Evolutionary conservation across 2,888 invertebrate species (phyloP), one percentile per base, ranked within the genome.

Genomic region (Rhingia campestris): DNA sequence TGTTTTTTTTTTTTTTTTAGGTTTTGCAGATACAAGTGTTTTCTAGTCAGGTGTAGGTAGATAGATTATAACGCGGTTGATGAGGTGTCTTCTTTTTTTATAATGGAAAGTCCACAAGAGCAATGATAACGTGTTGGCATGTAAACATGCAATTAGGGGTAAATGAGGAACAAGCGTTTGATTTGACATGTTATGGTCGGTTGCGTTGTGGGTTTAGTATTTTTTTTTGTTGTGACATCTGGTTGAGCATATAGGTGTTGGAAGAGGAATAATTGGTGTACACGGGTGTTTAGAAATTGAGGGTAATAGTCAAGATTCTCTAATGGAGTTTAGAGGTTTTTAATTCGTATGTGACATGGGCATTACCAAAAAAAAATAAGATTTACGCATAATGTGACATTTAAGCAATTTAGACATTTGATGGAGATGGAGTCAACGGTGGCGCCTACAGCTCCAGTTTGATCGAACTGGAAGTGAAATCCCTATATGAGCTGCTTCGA

Each of bases 101-200:
- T 53, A 58, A 56, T 69, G 69, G 12, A 47, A 45, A 54, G 30
- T 54, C 67, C 32, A 67, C 43, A 54, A 32, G 33, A 53, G 45
- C 32, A 39, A 41, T 61, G 47, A 47, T 61, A 81, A 59, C 76
- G 70, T 59, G 70, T 70, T 70, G 72, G 81, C 81, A 67, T 81
- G 81, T 76, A 66, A 66, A 66, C 76, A 70, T 67, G 72, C 59
- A 81, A 81, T 81, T 81, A 76, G 64, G 66, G 76, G 54, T 72
- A 76, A 81, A 66, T 76, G 76, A 61, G 53, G 70, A 72, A 61
- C 41, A 54, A 61, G 35, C 64, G 58, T 75, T 81, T 59, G 53
- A 59, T 70, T 59, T 69, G 56, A 6, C 43, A n/a, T 37, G 67
- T 10, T 80, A 14, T 67, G 76, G 72, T 72, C 54, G 54, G 56